phyloP scores from a whole-genome alignment of 2,797 vertebrate species.

The Heliangelus exortis region DNA sequence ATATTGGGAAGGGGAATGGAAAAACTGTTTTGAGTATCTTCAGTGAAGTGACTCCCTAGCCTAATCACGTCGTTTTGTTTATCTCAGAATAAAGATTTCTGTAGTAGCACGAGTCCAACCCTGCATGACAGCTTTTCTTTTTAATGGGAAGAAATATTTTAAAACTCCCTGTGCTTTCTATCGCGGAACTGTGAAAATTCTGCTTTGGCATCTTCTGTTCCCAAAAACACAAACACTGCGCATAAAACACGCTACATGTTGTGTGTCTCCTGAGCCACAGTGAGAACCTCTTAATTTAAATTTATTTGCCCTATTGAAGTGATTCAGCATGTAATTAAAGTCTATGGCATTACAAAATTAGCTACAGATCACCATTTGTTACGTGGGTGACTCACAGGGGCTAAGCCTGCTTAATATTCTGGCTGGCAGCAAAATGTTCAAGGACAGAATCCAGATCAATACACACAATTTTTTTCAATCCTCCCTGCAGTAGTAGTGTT shows the following conservation, averaged over 20 bases:
- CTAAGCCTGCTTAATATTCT: slow-evolving; percentile 61
- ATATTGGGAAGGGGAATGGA: background rate
- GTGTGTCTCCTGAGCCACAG: background rate
- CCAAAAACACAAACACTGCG: background rate
- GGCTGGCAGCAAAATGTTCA: background rate
- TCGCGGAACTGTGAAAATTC: background rate
- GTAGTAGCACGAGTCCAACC: background rate
- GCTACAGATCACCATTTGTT: slow-evolving; percentile 24
- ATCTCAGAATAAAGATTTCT: background rate
- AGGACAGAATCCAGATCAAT: slow-evolving; percentile 12
- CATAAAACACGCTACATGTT: background rate
- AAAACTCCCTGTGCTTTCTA: background rate
- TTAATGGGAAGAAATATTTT: background rate
- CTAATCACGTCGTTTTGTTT: background rate
- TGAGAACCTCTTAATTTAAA: slow-evolving; percentile 45
- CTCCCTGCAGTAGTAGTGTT: background rate
- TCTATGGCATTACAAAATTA: slow-evolving; percentile 17
- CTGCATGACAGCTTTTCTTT: background rate
- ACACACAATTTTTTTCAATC: background rate
- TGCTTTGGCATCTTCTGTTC: background rate
- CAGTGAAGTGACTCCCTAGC: background rate
- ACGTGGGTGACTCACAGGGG: slow-evolving; percentile 38
- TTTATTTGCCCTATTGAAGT: slow-evolving; percentile 15
- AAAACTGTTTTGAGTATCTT: background rate
- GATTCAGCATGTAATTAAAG: slow-evolving; percentile 36